Percentiles rank a stretch among this genome's conserved stretches.
These are phyloP conservation scores for Odontesthes bonariensis DNA, from an alignment of 2,113 vertebrate genomes.

Conservation along the genomic window DNA sequence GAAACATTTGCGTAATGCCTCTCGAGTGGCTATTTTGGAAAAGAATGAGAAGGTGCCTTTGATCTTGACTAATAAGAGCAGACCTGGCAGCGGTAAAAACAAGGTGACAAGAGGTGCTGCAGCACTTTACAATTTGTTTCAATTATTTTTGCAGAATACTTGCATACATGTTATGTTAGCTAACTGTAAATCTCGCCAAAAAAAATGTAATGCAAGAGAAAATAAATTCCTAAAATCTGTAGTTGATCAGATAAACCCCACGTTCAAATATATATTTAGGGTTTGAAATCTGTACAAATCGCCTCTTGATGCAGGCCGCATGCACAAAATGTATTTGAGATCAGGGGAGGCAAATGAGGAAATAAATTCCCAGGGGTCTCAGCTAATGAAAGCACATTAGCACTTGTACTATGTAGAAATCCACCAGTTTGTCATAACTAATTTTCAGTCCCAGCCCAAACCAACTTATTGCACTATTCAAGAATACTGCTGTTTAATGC, in stretches of 20 bases:
- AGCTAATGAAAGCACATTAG: slow-evolving; percentile 60
- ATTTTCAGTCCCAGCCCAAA: slow-evolving; percentile 16
- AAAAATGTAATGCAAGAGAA: neutral
- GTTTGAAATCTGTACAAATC: slow-evolving; percentile 9
- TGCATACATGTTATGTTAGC: neutral
- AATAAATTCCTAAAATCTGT: neutral
- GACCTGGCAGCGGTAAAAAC: too few species aligned
- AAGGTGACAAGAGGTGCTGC: too few species aligned
- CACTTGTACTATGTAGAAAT: slow-evolving; percentile 34
- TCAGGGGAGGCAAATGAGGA: slow-evolving; percentile 46
- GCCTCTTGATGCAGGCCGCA: slow-evolving; percentile 4
- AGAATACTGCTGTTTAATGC: slow-evolving; percentile 21
- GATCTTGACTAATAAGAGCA: too few species aligned
- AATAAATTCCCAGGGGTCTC: slow-evolving; percentile 51
- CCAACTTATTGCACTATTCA: slow-evolving; percentile 9
- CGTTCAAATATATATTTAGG: slow-evolving; percentile 17
- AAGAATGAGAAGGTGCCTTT: too few species aligned
- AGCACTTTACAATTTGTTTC: too few species aligned
- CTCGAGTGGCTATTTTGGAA: too few species aligned
- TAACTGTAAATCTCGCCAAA: neutral
- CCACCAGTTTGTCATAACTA: slow-evolving; percentile 45
- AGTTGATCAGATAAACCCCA: neutral
- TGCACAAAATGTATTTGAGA: slow-evolving; percentile 12
- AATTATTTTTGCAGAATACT: too few species aligned
- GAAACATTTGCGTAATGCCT: too few species aligned